Base-by-base conservation (phyloP, 1,140 invertebrate genomes). In the Zophobas morio region DNA sequence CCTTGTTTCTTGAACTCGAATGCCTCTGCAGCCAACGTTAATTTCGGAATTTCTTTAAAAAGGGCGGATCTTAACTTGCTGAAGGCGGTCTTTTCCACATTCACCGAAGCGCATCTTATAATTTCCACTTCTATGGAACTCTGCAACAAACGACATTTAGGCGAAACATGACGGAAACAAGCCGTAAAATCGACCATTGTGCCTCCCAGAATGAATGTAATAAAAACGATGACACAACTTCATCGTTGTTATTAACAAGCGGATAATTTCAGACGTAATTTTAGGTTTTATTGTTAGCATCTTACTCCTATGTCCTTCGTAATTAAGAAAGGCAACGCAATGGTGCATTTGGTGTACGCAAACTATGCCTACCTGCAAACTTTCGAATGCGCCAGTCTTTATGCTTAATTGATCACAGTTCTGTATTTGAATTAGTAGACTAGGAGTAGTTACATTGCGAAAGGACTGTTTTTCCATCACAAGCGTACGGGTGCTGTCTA, bases 1-100 rank as follows among this genome's bases (percentile, higher is more conserved):
- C 86, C 86, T 60, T 89, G 87, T 79, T 88, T 86, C 71, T 92
- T 91, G 74, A 92, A 88, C 76, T 88, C 89, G 83, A 94, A 94
- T 0, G 92, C 88, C 40, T 89, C 89, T 51, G 88, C 87, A 2
- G 88, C 86, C 2, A 93, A 85, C 34, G 88, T 85, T 8, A 93
- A 82, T 1, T 87, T 83, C 1, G 85, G 83, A 0, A 92, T 88
- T 47, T 92, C 88, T 66, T 82, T 88, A 60, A 93, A 87, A 46
- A 84, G 88, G 81, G 92, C 88, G 75, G 88, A 88, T 20, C 90
- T 85, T 6, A 93, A 86, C 88, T 91, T 90, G 5, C 90, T 91
- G 77, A 94, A 93, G 0, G 92, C 89, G 47, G 88, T 87, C 6
- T 89, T 87, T 73, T 91, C 90, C 46, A 93, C 88, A 1, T 87